These are phyloP conservation scores for Uropsilus gracilis DNA, from an alignment of 2,113 vertebrate species.

Conservation along the genomic window DNA sequence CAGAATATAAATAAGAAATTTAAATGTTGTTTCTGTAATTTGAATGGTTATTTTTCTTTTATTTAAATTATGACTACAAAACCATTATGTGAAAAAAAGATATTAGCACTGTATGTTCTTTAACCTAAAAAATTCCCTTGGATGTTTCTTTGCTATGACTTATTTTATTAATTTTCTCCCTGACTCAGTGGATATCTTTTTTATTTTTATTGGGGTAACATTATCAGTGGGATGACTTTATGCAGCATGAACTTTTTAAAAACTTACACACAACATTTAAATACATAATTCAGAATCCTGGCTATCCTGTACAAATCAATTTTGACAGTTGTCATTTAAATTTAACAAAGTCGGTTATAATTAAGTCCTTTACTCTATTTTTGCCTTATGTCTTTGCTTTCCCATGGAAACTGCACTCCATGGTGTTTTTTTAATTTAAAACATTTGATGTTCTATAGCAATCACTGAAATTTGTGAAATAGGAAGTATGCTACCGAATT, in stretches of 20 bases:
- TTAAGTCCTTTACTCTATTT: background rate
- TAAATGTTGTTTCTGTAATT: background rate
- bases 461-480: background rate
- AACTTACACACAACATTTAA: slow-evolving; percentile 13
- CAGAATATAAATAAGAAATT: background rate
- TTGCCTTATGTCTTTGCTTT: background rate
- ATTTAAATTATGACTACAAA: background rate
- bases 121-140: background rate
- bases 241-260: background rate
- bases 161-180: slow-evolving; percentile 14
- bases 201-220: no score
- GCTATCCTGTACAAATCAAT: background rate
- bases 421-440: background rate
- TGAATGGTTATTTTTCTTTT: slow-evolving; percentile 43
- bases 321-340: background rate
- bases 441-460: background rate
- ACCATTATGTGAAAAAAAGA: background rate
- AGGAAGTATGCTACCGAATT: background rate
- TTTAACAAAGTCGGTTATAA: background rate
- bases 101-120: background rate
- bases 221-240: background rate
- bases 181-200: background rate
- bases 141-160: background rate
- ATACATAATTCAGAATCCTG: background rate
- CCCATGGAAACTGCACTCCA: background rate